phyloP scores from a whole-genome alignment of 2,888 invertebrate genomes.

The Scrobipalpa costella region DNA sequence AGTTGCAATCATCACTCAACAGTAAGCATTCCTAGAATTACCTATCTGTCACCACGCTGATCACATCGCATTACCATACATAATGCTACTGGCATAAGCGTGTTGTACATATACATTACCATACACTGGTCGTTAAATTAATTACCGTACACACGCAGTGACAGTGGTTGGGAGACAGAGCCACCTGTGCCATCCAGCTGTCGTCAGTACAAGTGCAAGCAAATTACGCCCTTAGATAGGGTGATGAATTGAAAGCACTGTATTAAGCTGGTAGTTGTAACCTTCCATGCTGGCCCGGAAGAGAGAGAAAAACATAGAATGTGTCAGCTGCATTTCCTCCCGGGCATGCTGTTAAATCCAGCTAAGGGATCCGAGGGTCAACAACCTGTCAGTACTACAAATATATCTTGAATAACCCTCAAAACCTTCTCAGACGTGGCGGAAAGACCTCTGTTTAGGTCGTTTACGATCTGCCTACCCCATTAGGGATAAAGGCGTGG shows the following conservation, averaged over 20 bases:
- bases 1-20: neutral
- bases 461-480: too few species aligned
- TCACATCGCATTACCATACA: neutral
- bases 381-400: too few species aligned
- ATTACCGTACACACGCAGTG: slow-evolving; percentile 14
- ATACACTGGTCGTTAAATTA: slow-evolving; percentile 20
- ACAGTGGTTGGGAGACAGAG: slow-evolving; percentile 18
- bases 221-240: neutral
- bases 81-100: slow-evolving; percentile 6
- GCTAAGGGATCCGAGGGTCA: too few species aligned
- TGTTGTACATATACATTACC: slow-evolving; percentile 10
- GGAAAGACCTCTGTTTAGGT: too few species aligned
- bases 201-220: slow-evolving; percentile 31
- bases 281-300: too few species aligned
- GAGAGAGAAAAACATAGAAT: too few species aligned
- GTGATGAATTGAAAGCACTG: neutral
- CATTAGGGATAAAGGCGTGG: too few species aligned
- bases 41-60: neutral
- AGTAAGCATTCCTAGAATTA: neutral
- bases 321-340: too few species aligned
- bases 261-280: too few species aligned
- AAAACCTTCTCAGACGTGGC: too few species aligned
- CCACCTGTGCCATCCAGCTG: slow-evolving; percentile 63
- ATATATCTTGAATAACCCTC: too few species aligned
- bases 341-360: too few species aligned